Conservation (phyloP, 2,888 invertebrate genomes). For the Monochamus alternatus region DNA sequence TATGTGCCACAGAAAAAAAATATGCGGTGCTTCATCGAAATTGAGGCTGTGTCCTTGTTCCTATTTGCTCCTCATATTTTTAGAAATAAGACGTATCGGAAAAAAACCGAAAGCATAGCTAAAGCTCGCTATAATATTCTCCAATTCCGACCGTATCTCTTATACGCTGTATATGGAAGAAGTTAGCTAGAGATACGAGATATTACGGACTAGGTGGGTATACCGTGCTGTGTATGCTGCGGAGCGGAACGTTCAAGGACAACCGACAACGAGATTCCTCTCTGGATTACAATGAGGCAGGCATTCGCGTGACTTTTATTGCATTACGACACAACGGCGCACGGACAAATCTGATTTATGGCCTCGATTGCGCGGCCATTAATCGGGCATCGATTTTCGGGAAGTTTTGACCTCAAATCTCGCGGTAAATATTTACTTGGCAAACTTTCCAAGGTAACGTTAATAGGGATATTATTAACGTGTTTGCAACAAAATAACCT, state of each 20-base stretch:
- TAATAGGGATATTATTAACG: conserved; percentile 1
- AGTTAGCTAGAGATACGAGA: neutral
- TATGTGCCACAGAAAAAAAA: too few species aligned
- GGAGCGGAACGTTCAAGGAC: conserved; percentile 22
- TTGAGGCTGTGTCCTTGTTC: too few species aligned
- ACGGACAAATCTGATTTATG: conserved; percentile 7
- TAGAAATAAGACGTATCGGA: too few species aligned
- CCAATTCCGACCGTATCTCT: neutral
- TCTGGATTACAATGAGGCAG: conserved; percentile 3
- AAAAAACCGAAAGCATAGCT: too few species aligned
- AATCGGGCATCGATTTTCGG: conserved; percentile 10
- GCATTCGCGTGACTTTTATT: conserved; percentile 11
- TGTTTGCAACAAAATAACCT: neutral
- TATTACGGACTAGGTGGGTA: conserved; percentile 2
- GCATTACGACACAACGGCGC: conserved; percentile 3
- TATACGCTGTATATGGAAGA: neutral
- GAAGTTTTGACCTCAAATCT: conserved; percentile 32
- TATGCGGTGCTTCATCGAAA: too few species aligned
- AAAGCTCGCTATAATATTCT: too few species aligned
- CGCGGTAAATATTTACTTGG: conserved; percentile 34
- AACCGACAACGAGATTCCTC: conserved; percentile 6
- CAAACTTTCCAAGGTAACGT: conserved; percentile 25
- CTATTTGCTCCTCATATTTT: too few species aligned
- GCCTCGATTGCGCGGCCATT: neutral
- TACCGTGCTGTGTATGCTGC: neutral